phyloP scores from a whole-genome alignment of 2,797 vertebrate species.

The Lophius americanus region DNA sequence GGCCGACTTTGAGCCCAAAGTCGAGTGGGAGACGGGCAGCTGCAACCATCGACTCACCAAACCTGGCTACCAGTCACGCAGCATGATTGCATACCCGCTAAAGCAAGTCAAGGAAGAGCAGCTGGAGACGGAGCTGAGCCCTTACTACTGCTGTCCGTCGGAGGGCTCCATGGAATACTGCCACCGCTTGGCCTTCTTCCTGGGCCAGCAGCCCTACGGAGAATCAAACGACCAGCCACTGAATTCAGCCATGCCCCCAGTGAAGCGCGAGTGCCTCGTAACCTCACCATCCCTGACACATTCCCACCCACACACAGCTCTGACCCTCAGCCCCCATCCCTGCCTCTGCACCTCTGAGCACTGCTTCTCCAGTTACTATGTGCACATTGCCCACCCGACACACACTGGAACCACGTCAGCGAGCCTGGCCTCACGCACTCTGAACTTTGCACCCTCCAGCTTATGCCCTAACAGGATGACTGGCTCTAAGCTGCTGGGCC shows the following conservation, averaged over 20 bases:
- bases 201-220: conserved; percentile 89
- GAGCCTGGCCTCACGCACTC: conserved; percentile 79
- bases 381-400: conserved; percentile 82
- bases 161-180: conserved; percentile 87
- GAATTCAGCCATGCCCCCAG: conserved; percentile 79
- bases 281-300: conserved; percentile 86
- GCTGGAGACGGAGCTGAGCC: conserved; percentile 82
- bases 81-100: conserved; percentile 80
- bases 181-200: conserved; percentile 91
- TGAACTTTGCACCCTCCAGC: conserved; percentile 80
- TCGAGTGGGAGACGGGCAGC: conserved; percentile 71
- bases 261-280: conserved; percentile 90
- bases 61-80: conserved; percentile 79
- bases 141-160: conserved; percentile 83
- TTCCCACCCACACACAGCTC: conserved; percentile 74
- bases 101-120: conserved; percentile 84
- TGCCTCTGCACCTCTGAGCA: conserved; percentile 82
- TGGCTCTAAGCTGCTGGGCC: conserved; percentile 82
- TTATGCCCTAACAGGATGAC: conserved; percentile 79
- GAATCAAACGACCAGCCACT: conserved; percentile 85
- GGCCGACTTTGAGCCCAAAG: conserved; percentile 74
- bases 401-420: conserved; percentile 76
- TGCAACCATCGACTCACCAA: conserved; percentile 75
- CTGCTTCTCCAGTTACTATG: conserved; percentile 85
- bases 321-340: conserved; percentile 81